Base-by-base conservation (phyloP, 2,888 invertebrate genomes). In the Drosophila histrio region DNA sequence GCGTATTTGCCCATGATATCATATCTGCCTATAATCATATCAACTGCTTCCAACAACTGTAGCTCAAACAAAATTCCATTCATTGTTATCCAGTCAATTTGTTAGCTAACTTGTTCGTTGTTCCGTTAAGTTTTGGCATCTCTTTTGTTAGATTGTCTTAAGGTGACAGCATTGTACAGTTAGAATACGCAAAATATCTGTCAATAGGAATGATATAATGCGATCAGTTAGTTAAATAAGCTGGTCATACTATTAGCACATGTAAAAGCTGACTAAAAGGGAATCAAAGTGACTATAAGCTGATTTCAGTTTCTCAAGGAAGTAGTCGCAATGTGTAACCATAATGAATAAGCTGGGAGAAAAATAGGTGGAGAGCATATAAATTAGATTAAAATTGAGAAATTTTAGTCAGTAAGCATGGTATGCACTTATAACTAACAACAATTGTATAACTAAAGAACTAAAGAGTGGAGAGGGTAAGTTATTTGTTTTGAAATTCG, bases 1-100 rank as follows among this genome's bases (percentile, higher is more conserved):
- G 43, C 17, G 13, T 19, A 46, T 54, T 24, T 34, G 30, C 34
- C 19, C 22, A 46, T 21, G 34, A 46, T 56, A 24, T 46, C 34
- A 46, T 52, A 50, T 36, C 46, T 30, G 17, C 11, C 8, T 11
- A 13, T 7, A 21, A 21, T 52, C 19, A 19, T 28, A 17, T 24
- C 32, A 28, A 19, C 19, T 32, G 11, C 4, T 9, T 32, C 5
- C 4, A 4, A 3, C 7, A n/a, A n/a, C 28, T n/a, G n/a, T 7
- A 9, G 28, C 44, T 47, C 8, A 30, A 30, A 21, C 19, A n/a
- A 15, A 30, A 41, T 22, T 28, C 21, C 21, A 21, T 38, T 21
- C 7, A 30, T 34, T 36, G 38, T 9, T 36, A 17, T 3, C 9
- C 13, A 36, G 9, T 4, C 4, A 17, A 17, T 17, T 21, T 11